A percentile compares a stretch with the other conserved stretches of the same genome.
Conservation (phyloP, 2,888 invertebrate genomes). For the Parasteatoda lunata region DNA sequence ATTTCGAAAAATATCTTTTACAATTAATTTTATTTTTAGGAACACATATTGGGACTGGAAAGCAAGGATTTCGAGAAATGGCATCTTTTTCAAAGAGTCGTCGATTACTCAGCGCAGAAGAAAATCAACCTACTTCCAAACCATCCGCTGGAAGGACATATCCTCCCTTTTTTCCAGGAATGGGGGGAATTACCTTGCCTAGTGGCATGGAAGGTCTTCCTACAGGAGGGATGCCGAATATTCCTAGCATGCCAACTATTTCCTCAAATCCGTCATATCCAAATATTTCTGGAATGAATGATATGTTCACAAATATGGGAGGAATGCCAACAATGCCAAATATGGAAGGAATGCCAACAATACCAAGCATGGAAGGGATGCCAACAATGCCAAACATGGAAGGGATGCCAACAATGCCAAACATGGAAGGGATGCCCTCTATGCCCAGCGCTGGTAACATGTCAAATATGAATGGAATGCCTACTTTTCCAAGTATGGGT, state of each 20-base stretch:
- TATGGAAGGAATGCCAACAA: slow-evolving; percentile 8
- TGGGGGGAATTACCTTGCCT: background rate
- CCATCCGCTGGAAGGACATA: background rate
- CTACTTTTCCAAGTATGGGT: background rate
- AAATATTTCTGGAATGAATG: background rate
- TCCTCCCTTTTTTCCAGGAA: background rate
- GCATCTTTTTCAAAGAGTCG: background rate
- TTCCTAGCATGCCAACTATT: background rate
- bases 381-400: slow-evolving; percentile 1
- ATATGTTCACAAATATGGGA: background rate
- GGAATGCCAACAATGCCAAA: background rate
- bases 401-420: slow-evolving; percentile 15
- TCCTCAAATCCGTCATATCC: no score
- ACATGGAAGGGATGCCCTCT: background rate
- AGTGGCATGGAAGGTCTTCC: background rate
- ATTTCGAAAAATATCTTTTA: no score
- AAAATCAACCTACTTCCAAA: background rate
- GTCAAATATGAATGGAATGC: background rate
- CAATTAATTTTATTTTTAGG: no score
- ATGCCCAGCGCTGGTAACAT: background rate
- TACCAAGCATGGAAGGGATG: background rate
- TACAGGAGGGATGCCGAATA: background rate
- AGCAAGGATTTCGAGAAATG: background rate
- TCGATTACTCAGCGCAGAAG: background rate
- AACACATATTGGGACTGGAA: no score